These are phyloP conservation scores for Vulpes ferrilata DNA, from an alignment of 2,113 vertebrate species.

Conservation along the genomic window DNA sequence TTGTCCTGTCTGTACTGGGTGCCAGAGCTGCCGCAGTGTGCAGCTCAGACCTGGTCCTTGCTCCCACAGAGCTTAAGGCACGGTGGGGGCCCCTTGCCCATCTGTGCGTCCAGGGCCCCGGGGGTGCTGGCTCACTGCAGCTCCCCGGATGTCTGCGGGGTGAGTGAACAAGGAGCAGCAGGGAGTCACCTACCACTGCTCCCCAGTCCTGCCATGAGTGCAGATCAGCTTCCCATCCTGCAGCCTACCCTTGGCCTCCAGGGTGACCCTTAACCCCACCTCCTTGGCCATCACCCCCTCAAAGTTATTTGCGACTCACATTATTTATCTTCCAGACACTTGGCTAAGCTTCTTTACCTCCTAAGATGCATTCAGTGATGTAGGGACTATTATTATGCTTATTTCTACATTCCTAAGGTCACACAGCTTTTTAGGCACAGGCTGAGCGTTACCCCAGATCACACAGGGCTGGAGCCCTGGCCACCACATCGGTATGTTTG, in stretches of 20 bases:
- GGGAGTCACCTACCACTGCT: not conserved
- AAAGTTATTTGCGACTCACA: conserved; percentile 36
- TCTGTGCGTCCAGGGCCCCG: not conserved
- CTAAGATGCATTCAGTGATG: not conserved
- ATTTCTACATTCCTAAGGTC: not conserved
- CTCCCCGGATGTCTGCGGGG: conserved; percentile 27
- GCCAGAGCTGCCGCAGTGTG: not conserved
- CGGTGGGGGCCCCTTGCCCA: not conserved
- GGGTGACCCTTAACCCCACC: not conserved
- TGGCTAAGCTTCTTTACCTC: not conserved
- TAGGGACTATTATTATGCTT: not conserved
- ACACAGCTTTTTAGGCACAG: not conserved
- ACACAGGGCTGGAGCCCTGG: not conserved
- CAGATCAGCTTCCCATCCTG: not conserved
- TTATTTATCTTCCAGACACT: conserved; percentile 15
- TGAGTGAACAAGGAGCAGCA: not conserved
- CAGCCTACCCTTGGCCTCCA: not conserved
- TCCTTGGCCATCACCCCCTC: too few relatives aligned
- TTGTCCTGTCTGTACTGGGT: not conserved
- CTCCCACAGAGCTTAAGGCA: not conserved
- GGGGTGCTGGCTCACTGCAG: not conserved
- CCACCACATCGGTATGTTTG: not conserved
- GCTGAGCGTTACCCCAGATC: not conserved
- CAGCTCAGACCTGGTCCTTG: not conserved
- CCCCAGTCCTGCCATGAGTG: not conserved